Evolutionary conservation across 2,888 invertebrate genomes (phyloP).

Genomic region (Polydrusus pterygomalis): DNA sequence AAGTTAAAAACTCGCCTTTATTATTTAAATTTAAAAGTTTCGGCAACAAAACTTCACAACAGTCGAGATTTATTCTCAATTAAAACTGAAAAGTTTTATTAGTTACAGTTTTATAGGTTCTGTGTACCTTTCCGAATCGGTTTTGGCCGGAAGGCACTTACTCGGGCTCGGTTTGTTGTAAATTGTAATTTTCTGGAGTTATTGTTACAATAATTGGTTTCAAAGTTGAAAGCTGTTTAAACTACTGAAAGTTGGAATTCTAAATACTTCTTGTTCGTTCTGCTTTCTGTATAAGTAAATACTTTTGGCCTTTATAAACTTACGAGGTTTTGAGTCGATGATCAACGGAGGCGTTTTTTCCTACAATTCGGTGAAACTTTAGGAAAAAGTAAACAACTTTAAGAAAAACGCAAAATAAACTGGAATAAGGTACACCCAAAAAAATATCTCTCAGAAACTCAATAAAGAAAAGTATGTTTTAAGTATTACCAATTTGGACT

Average conservation of each 20-base stretch:
- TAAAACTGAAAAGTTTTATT: slow-evolving; percentile 51
- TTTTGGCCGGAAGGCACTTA: slow-evolving; percentile 32
- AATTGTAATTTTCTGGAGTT: slow-evolving; percentile 27
- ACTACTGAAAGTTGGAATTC: background rate
- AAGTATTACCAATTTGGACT: too few relatives aligned
- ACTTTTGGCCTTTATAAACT: too few relatives aligned
- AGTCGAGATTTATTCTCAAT: slow-evolving; percentile 51
- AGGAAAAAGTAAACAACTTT: too few relatives aligned
- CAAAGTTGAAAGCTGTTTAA: slow-evolving; percentile 16
- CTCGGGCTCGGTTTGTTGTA: slow-evolving; percentile 11
- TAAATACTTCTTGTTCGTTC: background rate
- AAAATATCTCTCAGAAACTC: too few relatives aligned
- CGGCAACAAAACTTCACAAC: slow-evolving; percentile 36
- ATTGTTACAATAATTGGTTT: slow-evolving; percentile 27
- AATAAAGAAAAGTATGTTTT: too few relatives aligned
- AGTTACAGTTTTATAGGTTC: slow-evolving; percentile 47
- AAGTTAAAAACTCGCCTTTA: slow-evolving; percentile 32
- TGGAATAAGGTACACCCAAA: too few relatives aligned
- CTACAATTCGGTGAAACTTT: too few relatives aligned
- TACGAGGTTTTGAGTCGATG: too few relatives aligned
- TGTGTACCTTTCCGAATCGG: slow-evolving; percentile 43
- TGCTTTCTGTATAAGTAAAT: background rate
- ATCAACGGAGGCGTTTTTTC: too few relatives aligned
- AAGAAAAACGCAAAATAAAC: too few relatives aligned
- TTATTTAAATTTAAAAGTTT: slow-evolving; percentile 38